A percentile compares a stretch with the other conserved stretches of the same genome.
phyloP scores from a whole-genome alignment of 2,113 vertebrate genomes.

The Cyrtonyx montezumae region DNA sequence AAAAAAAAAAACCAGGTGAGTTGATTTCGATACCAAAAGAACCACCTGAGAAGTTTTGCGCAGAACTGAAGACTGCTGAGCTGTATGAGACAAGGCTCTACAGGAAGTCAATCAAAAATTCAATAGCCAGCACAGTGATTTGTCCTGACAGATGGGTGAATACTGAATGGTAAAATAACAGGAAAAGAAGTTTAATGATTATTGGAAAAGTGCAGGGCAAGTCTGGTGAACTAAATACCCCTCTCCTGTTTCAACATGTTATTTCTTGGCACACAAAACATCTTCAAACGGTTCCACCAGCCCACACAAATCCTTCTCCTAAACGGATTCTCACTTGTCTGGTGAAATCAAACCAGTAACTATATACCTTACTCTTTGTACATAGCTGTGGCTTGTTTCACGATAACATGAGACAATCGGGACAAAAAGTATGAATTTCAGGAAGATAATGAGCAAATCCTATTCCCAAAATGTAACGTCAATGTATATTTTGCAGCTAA shows the following conservation, averaged over 20 bases:
- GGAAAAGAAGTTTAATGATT: not conserved
- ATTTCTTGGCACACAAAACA: not conserved
- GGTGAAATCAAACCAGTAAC: not conserved
- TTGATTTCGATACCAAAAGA: not conserved
- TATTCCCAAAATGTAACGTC: not conserved
- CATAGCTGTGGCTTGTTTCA: not conserved
- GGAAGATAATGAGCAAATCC: not conserved
- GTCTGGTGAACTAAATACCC: not conserved
- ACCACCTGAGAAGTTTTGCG: not conserved
- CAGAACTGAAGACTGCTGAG: not conserved
- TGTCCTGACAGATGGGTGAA: not conserved
- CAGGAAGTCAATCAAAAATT: not conserved
- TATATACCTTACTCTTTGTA: not conserved
- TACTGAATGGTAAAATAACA: not conserved
- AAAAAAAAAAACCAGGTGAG: not conserved
- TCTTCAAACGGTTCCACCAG: conserved; percentile 9
- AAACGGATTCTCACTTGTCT: not conserved
- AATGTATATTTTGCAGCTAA: not conserved
- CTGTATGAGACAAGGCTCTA: rapidly evolving
- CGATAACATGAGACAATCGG: not conserved
- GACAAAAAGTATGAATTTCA: rapidly evolving
- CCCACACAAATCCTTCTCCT: not conserved
- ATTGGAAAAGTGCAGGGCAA: not conserved
- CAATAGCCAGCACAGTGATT: not conserved
- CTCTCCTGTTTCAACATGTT: not conserved